phyloP scores from a whole-genome alignment of 2,113 vertebrate genomes.

The Lota lota region DNA sequence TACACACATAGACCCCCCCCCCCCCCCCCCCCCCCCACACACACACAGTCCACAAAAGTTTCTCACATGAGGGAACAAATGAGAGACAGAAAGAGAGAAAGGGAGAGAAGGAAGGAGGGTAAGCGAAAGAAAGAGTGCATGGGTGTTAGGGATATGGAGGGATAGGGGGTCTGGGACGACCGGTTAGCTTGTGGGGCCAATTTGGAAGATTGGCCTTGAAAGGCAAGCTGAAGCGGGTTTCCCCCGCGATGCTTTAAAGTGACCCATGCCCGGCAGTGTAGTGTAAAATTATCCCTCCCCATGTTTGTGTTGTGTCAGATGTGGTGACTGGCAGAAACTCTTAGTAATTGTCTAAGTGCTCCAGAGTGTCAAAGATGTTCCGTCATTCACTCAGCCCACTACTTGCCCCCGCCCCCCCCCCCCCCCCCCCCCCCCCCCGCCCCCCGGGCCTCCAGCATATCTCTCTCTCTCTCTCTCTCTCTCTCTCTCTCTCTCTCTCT shows the following conservation, averaged over 20 bases:
- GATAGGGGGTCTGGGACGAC: conserved; percentile 40
- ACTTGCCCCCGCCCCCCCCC: conserved; percentile 17
- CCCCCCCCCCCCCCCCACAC: too few relatives aligned
- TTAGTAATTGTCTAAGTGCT: conserved; percentile 82
- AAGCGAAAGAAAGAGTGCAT: conserved; percentile 7
- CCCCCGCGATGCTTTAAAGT: conserved; percentile 75
- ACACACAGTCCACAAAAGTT: too few relatives aligned
- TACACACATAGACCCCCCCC: too few relatives aligned
- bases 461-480: too few relatives aligned
- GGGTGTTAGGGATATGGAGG: not conserved
- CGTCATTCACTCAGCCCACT: conserved; percentile 71
- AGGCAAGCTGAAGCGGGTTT: conserved; percentile 72
- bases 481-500: too few relatives aligned
- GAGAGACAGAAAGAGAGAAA: too few relatives aligned
- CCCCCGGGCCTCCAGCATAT: too few relatives aligned
- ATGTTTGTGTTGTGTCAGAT: conserved; percentile 79
- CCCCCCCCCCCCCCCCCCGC: conserved; percentile 3
- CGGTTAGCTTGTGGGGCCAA: conserved; percentile 63
- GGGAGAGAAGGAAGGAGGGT: not conserved
- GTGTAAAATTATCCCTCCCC: conserved; percentile 73
- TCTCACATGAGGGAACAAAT: too few relatives aligned
- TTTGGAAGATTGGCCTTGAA: conserved; percentile 79
- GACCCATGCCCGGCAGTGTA: conserved; percentile 74
- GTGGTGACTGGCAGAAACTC: conserved; percentile 79
- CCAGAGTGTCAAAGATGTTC: conserved; percentile 79